phyloP scores from a whole-genome alignment of 2,113 vertebrate genomes.

The Protobothrops flavoviridis region DNA sequence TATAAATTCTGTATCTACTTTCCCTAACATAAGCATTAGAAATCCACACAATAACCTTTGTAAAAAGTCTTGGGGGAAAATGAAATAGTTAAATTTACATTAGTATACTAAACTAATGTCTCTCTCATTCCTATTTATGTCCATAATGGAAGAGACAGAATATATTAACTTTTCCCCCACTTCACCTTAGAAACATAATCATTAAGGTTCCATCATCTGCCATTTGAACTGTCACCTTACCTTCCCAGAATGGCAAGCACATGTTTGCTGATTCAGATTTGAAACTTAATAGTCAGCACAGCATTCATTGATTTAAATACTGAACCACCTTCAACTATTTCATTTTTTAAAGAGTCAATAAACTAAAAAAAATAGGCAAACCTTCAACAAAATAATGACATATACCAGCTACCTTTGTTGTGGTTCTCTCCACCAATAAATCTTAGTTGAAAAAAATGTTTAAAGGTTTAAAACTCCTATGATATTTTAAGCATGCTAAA shows the following conservation, averaged over 20 bases:
- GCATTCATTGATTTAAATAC: slow-evolving; percentile 40
- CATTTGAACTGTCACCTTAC: slow-evolving; percentile 20
- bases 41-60: background rate
- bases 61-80: background rate
- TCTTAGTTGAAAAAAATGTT: slow-evolving; percentile 37
- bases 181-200: background rate
- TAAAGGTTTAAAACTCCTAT: slow-evolving; percentile 19
- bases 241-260: slow-evolving; percentile 28
- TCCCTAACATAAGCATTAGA: background rate
- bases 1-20: background rate
- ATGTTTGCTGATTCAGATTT: slow-evolving; percentile 20
- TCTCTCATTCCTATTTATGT: background rate
- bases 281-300: slow-evolving; percentile 28
- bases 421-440: slow-evolving; percentile 50
- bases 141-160: no score
- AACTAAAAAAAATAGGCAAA: slow-evolving; percentile 41
- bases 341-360: slow-evolving; percentile 43
- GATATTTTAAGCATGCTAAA: slow-evolving; percentile 36
- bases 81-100: background rate
- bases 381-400: slow-evolving; percentile 43
- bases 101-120: background rate
- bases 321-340: slow-evolving; percentile 55
- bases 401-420: slow-evolving; percentile 47
- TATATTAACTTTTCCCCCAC: background rate
- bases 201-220: background rate